Conservation (phyloP, 1,140 invertebrate species). For the Apis florea region DNA sequence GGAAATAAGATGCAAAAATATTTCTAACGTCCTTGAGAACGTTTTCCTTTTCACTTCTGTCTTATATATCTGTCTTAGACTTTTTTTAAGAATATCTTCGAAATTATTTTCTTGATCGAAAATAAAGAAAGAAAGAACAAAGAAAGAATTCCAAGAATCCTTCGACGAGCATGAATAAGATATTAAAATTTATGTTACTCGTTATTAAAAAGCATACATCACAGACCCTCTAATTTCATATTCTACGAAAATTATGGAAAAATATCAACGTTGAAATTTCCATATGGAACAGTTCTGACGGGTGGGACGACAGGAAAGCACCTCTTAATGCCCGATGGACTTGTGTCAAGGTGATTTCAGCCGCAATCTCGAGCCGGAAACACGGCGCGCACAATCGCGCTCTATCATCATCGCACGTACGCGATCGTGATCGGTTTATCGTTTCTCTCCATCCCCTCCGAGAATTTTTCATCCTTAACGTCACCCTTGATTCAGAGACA, state of each 20-base stretch:
- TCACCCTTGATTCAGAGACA: neutral
- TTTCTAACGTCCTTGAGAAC: no score
- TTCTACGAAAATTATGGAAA: no score
- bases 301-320: neutral
- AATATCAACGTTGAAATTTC: neutral
- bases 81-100: no score
- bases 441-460: neutral
- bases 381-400: conserved; percentile 18
- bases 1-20: neutral
- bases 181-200: no score
- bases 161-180: no score
- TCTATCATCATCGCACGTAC: conserved; percentile 23
- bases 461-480: neutral
- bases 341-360: conserved; percentile 32
- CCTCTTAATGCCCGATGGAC: conserved; percentile 18
- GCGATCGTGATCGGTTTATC: conserved; percentile 23
- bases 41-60: neutral
- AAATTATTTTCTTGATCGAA: no score
- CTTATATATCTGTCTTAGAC: no score
- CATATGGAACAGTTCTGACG: no score
- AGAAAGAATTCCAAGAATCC: no score
- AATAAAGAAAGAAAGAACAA: no score
- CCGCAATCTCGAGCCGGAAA: conserved; percentile 32
- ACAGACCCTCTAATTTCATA: no score
- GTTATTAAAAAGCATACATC: no score